Conservation (phyloP, 2,888 invertebrate species). For the Drosophila quasianomalipes region DNA sequence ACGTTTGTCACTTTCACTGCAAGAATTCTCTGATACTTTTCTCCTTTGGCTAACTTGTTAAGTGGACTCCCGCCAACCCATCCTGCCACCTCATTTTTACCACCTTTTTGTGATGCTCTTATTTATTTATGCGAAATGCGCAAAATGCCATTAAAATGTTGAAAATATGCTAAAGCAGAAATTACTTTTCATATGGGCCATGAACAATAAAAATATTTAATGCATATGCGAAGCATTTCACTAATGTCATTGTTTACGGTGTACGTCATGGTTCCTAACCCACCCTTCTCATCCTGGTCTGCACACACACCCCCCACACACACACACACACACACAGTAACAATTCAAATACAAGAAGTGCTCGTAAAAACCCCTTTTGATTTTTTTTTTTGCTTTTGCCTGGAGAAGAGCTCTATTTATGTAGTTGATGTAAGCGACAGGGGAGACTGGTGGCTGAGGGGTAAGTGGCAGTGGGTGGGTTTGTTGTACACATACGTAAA, state of each 20-base stretch:
- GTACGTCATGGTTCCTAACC: conserved; percentile 1
- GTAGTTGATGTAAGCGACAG: not conserved
- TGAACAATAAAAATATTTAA: conserved; percentile 79
- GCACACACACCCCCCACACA: not conserved
- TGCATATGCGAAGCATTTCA: conserved; percentile 56
- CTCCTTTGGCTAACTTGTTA: not conserved
- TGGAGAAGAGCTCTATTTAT: conserved; percentile 16
- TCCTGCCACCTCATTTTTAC: not conserved
- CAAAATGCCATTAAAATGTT: conserved; percentile 59
- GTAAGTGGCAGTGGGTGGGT: not conserved
- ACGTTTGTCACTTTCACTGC: not conserved
- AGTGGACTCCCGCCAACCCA: not conserved
- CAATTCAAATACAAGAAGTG: conserved; percentile 24
- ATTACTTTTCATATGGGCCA: conserved; percentile 28
- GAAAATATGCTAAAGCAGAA: conserved; percentile 33
- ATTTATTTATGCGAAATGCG: conserved; percentile 66
- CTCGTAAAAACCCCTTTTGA: conserved; percentile 45
- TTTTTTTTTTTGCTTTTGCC: conserved; percentile 15
- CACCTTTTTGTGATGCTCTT: conserved; percentile 21
- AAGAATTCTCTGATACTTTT: conserved; percentile 3
- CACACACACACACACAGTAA: conserved; percentile 15
- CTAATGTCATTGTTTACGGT: conserved; percentile 62
- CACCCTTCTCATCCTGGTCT: not conserved
- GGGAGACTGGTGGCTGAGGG: not conserved
- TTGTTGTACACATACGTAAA: conserved; percentile 35